Evolutionary conservation across 2,888 invertebrate species (phyloP).

Genomic region (Drepana falcataria): DNA sequence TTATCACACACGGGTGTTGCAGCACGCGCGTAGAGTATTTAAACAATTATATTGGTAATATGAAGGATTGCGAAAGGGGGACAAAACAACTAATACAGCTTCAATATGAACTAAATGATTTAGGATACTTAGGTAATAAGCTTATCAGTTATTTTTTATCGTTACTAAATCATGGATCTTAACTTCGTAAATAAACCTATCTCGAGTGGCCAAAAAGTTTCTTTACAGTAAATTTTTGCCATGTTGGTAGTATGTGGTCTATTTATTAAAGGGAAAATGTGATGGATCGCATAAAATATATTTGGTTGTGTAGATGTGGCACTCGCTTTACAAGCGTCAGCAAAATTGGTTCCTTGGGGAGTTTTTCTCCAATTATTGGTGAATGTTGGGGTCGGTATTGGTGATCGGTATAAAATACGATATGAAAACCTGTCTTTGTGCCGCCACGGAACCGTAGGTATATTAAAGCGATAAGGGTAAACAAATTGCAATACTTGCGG

Average conservation of each 20-base stretch:
- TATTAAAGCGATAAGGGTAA: constrained; percentile 72
- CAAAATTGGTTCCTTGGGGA: constrained; percentile 72
- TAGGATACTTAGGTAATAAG: too few species aligned
- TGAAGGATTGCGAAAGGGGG: too few species aligned
- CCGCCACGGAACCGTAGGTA: constrained; percentile 37
- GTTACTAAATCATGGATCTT: too few species aligned
- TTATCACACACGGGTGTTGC: too few species aligned
- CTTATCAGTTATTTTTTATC: too few species aligned
- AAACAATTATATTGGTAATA: too few species aligned
- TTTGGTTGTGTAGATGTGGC: constrained; percentile 36
- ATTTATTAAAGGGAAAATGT: constrained; percentile 42
- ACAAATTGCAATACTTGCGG: constrained; percentile 76
- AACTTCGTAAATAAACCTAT: too few species aligned
- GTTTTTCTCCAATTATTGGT: constrained; percentile 67
- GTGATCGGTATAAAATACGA: constrained; percentile 70
- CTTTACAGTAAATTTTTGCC: neutral
- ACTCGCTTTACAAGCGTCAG: constrained; percentile 45
- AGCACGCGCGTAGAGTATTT: too few species aligned
- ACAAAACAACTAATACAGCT: too few species aligned
- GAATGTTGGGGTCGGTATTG: constrained; percentile 55
- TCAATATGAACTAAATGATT: too few species aligned
- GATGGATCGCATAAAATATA: constrained; percentile 51
- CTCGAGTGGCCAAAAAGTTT: too few species aligned
- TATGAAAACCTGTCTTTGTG: constrained; percentile 55
- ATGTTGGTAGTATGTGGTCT: constrained; percentile 15